Conservation (phyloP, 2,113 vertebrate genomes). For the Sturnira hondurensis region DNA sequence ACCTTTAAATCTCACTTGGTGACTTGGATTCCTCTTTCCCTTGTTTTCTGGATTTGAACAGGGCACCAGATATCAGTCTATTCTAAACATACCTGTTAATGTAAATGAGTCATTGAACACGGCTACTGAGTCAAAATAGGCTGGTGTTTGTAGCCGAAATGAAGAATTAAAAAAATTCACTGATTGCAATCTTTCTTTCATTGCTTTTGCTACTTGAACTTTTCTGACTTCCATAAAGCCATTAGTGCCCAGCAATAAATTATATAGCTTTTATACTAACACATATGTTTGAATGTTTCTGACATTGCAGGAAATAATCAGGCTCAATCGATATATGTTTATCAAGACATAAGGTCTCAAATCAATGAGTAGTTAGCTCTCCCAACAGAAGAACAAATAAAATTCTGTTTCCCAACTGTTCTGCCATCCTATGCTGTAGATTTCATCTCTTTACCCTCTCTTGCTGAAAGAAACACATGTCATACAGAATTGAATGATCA, state of each 20-base stretch:
- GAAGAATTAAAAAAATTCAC: conserved; percentile 19
- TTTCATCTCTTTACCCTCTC: not conserved
- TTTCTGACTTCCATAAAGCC: conserved; percentile 29
- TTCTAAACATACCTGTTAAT: not conserved
- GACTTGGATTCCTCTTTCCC: not conserved
- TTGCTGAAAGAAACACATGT: conserved; percentile 28
- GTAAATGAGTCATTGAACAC: not conserved
- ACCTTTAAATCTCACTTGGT: not conserved
- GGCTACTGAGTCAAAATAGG: not conserved
- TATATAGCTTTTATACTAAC: not conserved
- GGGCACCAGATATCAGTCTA: not conserved
- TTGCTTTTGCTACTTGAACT: not conserved
- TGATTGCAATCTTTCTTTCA: not conserved
- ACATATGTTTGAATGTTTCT: conserved; percentile 16
- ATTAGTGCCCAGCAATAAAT: conserved; percentile 10
- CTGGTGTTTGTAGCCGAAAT: not conserved
- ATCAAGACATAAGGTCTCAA: conserved; percentile 32
- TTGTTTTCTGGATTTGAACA: conserved; percentile 1
- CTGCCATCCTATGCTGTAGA: not conserved
- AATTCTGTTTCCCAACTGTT: conserved; percentile 41
- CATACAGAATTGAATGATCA: not conserved
- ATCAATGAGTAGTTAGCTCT: conserved; percentile 39
- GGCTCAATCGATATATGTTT: conserved; percentile 28
- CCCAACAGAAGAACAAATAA: conserved; percentile 17
- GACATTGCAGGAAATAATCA: not conserved